These are phyloP conservation scores for Acanthopagrus latus DNA, from an alignment of 2,797 vertebrate genomes.

Conservation along the genomic window DNA sequence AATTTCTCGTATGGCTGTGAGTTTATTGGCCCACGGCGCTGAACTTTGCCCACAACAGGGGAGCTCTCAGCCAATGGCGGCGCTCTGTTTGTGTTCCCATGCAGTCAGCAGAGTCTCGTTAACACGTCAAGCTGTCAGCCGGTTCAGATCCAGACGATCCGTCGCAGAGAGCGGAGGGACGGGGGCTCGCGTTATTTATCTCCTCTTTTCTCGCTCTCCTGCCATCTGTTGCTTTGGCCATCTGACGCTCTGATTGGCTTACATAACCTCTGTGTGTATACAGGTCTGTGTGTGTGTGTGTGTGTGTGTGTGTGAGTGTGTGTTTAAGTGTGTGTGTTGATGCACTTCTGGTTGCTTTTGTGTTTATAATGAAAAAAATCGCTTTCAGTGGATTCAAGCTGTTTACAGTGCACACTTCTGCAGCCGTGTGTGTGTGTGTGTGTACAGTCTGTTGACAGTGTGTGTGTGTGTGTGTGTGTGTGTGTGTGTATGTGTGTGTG, in stretches of 20 bases:
- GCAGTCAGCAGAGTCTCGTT: conserved; percentile 30
- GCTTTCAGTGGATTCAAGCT: conserved; percentile 10
- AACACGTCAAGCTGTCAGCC: conserved; percentile 43
- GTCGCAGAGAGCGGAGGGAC: conserved; percentile 5
- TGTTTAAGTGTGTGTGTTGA: conserved; percentile 1
- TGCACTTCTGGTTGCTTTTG: background rate
- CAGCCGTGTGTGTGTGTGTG: conserved; percentile 32
- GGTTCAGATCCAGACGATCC: background rate
- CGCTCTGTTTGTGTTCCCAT: conserved; percentile 15
- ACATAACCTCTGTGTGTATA: conserved; percentile 24
- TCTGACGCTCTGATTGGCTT: conserved; percentile 17
- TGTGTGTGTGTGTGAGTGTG: conserved; percentile 13
- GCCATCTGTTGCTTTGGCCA: conserved; percentile 30
- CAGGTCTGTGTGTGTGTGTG: conserved; percentile 13
- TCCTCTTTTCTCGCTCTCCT: background rate
- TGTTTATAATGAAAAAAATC: conserved; percentile 18
- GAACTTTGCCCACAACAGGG: conserved; percentile 72
- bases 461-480: conserved; percentile 11
- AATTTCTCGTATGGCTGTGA: conserved; percentile 28
- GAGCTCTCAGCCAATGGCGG: conserved; percentile 47
- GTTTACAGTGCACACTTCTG: conserved; percentile 6
- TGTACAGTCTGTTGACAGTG: background rate
- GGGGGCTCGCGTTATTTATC: conserved; percentile 16
- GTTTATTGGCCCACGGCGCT: conserved; percentile 67
- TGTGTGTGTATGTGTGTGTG: conserved; percentile 20